Conservation (phyloP, 2,888 invertebrate genomes). For the Tigriopus californicus region DNA sequence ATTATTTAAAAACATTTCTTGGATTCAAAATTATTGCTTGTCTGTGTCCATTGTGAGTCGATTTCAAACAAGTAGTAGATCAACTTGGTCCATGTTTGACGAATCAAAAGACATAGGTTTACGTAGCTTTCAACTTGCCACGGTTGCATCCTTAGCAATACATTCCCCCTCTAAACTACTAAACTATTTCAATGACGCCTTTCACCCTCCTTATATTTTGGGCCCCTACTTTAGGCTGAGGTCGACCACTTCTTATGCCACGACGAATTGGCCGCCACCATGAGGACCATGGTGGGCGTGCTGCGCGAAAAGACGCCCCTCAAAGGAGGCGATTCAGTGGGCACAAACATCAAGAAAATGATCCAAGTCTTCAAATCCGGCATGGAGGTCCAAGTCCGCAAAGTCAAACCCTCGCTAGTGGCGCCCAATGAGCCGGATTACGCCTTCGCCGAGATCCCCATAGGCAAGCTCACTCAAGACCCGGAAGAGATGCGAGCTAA, state of each 20-base stretch:
- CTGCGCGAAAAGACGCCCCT: slow-evolving; percentile 5
- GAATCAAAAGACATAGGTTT: neutral
- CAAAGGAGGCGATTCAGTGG: neutral
- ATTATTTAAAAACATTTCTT: no score
- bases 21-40: no score
- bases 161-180: neutral
- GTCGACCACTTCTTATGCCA: slow-evolving; percentile 13
- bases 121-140: neutral
- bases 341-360: neutral
- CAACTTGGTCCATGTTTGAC: neutral
- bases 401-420: neutral
- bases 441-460: neutral
- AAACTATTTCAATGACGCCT: neutral
- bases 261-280: neutral
- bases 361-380: slow-evolving; percentile 5
- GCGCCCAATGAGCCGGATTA: slow-evolving; percentile 7
- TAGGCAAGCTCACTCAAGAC: slow-evolving; percentile 1
- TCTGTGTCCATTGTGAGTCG: no score
- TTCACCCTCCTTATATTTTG: neutral
- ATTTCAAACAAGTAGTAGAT: no score
- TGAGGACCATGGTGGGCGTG: neutral
- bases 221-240: neutral
- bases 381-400: neutral
- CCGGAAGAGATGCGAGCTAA: slow-evolving; percentile 6
- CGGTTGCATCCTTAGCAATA: neutral